Evolutionary conservation across 1,140 invertebrate species (phyloP).

Genomic region (Pachypeltis micranthus): DNA sequence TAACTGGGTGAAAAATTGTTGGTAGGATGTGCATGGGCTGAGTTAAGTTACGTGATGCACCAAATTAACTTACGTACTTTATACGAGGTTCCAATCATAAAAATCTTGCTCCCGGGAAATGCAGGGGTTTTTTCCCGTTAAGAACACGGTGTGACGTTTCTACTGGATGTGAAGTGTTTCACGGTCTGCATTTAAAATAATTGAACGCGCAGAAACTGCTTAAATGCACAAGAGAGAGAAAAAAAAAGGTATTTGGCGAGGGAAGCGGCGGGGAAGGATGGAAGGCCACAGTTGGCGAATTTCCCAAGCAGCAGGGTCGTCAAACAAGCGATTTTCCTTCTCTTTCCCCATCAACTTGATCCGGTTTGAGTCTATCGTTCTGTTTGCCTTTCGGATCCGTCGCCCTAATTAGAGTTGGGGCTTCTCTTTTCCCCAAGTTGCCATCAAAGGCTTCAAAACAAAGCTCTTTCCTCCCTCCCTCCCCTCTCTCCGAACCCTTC

Average conservation of each 20-base stretch:
- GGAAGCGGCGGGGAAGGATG: neutral
- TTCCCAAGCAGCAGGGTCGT: neutral
- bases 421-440: neutral
- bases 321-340: neutral
- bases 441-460: neutral
- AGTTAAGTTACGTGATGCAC: too few relatives aligned
- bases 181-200: too few relatives aligned
- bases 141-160: too few relatives aligned
- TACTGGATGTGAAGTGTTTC: too few relatives aligned
- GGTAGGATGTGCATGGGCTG: too few relatives aligned
- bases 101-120: too few relatives aligned
- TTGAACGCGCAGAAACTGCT: neutral
- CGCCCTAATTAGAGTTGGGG: conserved; percentile 4
- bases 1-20: too few relatives aligned
- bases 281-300: neutral
- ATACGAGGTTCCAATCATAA: too few relatives aligned
- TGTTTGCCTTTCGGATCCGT: neutral
- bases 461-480: neutral
- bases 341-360: neutral
- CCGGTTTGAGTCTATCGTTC: neutral
- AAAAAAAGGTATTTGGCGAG: too few relatives aligned
- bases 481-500: too few relatives aligned
- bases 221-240: neutral
- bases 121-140: too few relatives aligned
- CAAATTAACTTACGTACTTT: too few relatives aligned